Evolutionary conservation across 1,140 invertebrate genomes (phyloP), one percentile per base, ranked within the genome.

Genomic region (Hyposmocoma kahamanoa): DNA sequence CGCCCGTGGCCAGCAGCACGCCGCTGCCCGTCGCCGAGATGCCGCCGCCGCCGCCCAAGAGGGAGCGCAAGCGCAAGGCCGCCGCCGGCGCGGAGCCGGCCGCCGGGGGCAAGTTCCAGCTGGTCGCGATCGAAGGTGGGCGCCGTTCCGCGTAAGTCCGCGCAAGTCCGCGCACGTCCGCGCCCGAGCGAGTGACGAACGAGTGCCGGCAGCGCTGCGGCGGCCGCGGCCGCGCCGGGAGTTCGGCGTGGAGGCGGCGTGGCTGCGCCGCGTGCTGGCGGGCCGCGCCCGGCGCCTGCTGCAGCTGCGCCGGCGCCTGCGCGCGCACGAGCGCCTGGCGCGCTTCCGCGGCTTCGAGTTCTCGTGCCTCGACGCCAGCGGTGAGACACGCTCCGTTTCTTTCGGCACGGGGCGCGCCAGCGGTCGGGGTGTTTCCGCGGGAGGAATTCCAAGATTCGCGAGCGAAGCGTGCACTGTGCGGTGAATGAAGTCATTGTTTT

Each of bases 71-170:
- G 10, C 20, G 22, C 52, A n/a, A n/a, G n/a, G 2, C 34, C 47
- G 10, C 52, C 42, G 9, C 47, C 52, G 42, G 50, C 47, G 18
- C 32, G 41, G 44, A 47, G 15, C n/a, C n/a, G n/a, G n/a, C n/a
- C 47, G 63, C 17, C 3, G 44, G 42, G 0, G 48, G 56, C 9
- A 15, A 15, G 4, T 30, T 69, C 32, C 63, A 57, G 13, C 19
- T 66, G 3, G 13, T 56, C 0, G 55, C 68, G 13, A 58, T 44
- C 38, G 56, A 62, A 56, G 56, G 68, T 72, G 22, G 34, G 30
- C n/a, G n/a, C n/a, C n/a, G n/a, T n/a, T n/a, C n/a, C n/a, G n/a
- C n/a, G n/a, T n/a, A n/a, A n/a, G n/a, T n/a, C n/a, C n/a, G n/a
- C n/a, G n/a, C n/a, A n/a, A n/a, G n/a, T n/a, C n/a, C n/a, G n/a